These are phyloP conservation scores for Agonum fuliginosum DNA, from an alignment of 2,888 invertebrate species.

Conservation along the genomic window DNA sequence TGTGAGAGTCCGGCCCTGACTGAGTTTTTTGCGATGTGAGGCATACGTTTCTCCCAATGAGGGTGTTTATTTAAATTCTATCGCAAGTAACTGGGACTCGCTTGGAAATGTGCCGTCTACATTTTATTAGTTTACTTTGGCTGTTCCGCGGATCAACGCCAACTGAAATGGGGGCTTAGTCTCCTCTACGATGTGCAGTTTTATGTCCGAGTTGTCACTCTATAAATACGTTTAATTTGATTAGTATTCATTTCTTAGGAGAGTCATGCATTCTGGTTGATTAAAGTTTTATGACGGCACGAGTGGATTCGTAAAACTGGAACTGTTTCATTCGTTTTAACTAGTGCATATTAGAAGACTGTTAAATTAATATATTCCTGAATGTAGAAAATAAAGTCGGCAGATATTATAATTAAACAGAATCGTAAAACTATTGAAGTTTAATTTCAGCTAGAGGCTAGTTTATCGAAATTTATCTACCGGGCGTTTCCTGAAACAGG, in stretches of 20 bases:
- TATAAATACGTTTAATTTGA: conserved; percentile 43
- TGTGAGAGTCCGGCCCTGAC: no score
- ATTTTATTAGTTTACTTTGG: conserved; percentile 53
- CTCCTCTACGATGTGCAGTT: conserved; percentile 1
- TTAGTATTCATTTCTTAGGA: conserved; percentile 31
- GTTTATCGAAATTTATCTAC: no score
- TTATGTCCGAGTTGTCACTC: conserved; percentile 17
- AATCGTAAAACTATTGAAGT: no score
- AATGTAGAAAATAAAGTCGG: no score
- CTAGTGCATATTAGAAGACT: no score
- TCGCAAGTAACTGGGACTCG: conserved; percentile 41
- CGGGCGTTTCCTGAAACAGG: no score
- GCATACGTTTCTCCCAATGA: conserved; percentile 48
- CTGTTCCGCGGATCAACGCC: conserved; percentile 7
- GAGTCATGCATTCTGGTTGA: conserved; percentile 14
- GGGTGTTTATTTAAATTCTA: conserved; percentile 55
- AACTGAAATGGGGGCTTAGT: neutral
- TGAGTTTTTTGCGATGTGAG: neutral
- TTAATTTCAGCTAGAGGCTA: no score
- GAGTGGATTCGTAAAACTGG: neutral
- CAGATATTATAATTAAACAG: no score
- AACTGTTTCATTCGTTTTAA: no score
- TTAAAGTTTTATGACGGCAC: conserved; percentile 27
- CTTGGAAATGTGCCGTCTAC: conserved; percentile 45
- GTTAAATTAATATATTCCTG: no score